These are phyloP conservation scores for Tanytarsus gracilentus DNA, from an alignment of 2,888 invertebrate species.

Conservation along the genomic window DNA sequence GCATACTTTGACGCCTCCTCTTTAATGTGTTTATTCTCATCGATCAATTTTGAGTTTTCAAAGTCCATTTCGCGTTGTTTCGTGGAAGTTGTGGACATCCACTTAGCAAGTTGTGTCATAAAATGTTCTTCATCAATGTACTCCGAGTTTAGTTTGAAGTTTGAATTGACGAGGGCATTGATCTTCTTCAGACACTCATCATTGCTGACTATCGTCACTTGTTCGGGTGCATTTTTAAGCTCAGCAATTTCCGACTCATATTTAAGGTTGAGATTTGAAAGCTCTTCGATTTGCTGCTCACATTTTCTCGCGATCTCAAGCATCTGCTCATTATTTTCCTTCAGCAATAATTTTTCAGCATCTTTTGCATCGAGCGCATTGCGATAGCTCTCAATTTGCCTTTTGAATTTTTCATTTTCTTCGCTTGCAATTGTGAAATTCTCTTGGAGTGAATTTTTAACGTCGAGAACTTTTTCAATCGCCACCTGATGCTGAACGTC, in stretches of 20 bases:
- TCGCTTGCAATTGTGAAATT: slow-evolving; percentile 39
- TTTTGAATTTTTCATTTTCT: slow-evolving; percentile 36
- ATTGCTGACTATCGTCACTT: neutral
- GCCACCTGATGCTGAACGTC: slow-evolving; percentile 65
- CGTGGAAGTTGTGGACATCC: slow-evolving; percentile 34
- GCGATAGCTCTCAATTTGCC: slow-evolving; percentile 36
- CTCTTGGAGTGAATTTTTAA: slow-evolving; percentile 48
- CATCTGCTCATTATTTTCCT: slow-evolving; percentile 35
- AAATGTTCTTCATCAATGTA: slow-evolving; percentile 14
- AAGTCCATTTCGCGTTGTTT: slow-evolving; percentile 39
- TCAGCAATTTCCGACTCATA: slow-evolving; percentile 30
- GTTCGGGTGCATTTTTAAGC: slow-evolving; percentile 15
- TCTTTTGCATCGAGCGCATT: slow-evolving; percentile 33
- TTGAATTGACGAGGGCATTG: slow-evolving; percentile 5
- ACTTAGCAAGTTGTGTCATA: slow-evolving; percentile 12
- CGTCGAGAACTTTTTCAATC: slow-evolving; percentile 49
- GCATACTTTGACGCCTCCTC: slow-evolving; percentile 1
- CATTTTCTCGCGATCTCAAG: slow-evolving; percentile 27
- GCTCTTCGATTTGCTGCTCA: slow-evolving; percentile 29
- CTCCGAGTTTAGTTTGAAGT: neutral
- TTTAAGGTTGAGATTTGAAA: slow-evolving; percentile 26
- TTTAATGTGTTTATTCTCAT: slow-evolving; percentile 33
- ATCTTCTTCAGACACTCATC: slow-evolving; percentile 18
- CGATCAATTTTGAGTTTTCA: slow-evolving; percentile 41
- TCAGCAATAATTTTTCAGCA: slow-evolving; percentile 35